Percentiles rank a stretch among this genome's conserved stretches.
phyloP scores from a whole-genome alignment of 64 coral and sea anemone genomes.

The Orbicella faveolata region DNA sequence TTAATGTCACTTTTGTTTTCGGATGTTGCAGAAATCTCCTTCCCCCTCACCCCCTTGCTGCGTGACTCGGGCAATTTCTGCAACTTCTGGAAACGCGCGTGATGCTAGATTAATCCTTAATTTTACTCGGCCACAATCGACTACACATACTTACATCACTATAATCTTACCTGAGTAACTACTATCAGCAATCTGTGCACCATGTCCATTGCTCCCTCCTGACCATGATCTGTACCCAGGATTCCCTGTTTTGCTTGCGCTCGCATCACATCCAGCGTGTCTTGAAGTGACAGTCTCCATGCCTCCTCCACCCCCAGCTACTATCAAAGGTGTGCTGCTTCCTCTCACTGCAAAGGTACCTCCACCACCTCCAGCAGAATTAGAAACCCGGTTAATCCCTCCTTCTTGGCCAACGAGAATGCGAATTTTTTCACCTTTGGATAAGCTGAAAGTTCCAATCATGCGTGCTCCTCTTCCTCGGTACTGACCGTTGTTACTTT shows the following conservation, averaged over 20 bases:
- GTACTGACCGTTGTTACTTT: constrained; percentile 5
- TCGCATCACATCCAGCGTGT: constrained; percentile 32
- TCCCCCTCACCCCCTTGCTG: no score
- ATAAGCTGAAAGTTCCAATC: constrained; percentile 45
- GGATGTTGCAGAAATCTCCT: no score
- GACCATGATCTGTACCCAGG: not conserved
- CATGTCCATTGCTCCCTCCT: not conserved
- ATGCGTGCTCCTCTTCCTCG: constrained; percentile 60
- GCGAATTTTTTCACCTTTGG: constrained; percentile 1
- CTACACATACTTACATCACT: not conserved
- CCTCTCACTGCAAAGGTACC: constrained; percentile 42
- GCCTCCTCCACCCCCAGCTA: constrained; percentile 59
- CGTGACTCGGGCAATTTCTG: no score
- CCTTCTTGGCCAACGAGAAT: constrained; percentile 58
- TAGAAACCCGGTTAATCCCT: not conserved
- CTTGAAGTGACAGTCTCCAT: not conserved
- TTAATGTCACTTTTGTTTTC: no score
- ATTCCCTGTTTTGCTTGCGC: constrained; percentile 33
- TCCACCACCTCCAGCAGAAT: constrained; percentile 40
- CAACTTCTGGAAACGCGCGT: no score
- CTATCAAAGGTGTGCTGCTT: constrained; percentile 31
- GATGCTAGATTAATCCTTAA: not conserved
- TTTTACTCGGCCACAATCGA: not conserved
- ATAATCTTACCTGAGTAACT: not conserved
- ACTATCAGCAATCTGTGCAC: constrained; percentile 12